Base-by-base conservation (phyloP, 2,113 vertebrate species). In the Apeltes quadracus region DNA sequence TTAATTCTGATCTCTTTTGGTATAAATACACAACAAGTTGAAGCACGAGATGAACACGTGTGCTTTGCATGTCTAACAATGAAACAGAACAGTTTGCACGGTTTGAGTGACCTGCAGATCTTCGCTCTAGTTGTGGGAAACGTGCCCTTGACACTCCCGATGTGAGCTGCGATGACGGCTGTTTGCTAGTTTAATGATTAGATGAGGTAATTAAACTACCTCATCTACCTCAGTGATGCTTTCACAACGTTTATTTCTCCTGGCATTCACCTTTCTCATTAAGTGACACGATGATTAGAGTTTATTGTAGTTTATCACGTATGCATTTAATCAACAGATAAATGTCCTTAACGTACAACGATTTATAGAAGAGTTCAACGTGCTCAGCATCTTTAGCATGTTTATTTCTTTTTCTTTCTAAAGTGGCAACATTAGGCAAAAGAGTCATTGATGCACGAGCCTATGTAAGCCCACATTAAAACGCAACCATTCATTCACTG, bases 111-210 rank as follows among this genome's bases (percentile, higher is more conserved):
- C 81, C 86, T 73, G 58, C 3, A 76, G 90, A 86, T 72, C 77
- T 78, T 75, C n/a, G 78, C 90, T 86, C 68, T 75, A 75, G 83
- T 86, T 72, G 78, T 79, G 82, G 80, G 81, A 91, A 90, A 87
- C 83, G 79, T 85, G 88, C 84, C 87, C 89, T 89, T 88, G 89
- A 88, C 86, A 76, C 83, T 86, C 63, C 69, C 25, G 65, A 81
- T 76, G 86, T 91, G 88, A 92, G 86, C 83, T 88, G 82, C 84
- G 82, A 23, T 61, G 67, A 61, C 46, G n/a, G n/a, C n/a, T n/a
- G n/a, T 25, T 1, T 6, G 20, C 0, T 32, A 11, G 7, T 62
- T 6, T 68, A 0, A 46, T 1, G 44, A 63, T 44, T 46, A n/a
- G n/a, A 29, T 62, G n/a, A 14, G 0, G 3, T 39, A n/a, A 78